Conservation (phyloP, 2,888 invertebrate genomes). For the Leptopilina drosophilae region DNA sequence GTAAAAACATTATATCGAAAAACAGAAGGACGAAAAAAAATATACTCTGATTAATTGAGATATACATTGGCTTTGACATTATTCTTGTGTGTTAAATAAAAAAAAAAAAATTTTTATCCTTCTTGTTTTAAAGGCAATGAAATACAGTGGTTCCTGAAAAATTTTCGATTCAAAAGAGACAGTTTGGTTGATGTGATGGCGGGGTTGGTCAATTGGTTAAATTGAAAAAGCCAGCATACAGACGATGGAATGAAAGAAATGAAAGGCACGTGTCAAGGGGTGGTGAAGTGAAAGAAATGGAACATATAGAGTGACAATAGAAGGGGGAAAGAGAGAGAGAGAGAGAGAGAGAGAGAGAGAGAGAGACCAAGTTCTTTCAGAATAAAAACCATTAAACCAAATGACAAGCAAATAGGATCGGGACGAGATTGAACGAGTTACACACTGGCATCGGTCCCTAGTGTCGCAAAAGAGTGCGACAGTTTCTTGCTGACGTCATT, state of each 20-base stretch:
- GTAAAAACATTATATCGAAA: no score
- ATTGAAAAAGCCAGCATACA: slow-evolving; percentile 11
- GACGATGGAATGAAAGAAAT: slow-evolving; percentile 18
- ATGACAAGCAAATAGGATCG: slow-evolving; percentile 48
- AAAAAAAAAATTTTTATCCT: no score
- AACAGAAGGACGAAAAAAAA: no score
- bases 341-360: no score
- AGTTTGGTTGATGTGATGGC: not conserved
- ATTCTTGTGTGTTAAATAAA: no score
- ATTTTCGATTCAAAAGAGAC: not conserved
- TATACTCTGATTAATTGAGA: no score
- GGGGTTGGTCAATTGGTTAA: slow-evolving; percentile 23
- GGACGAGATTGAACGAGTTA: slow-evolving; percentile 44
- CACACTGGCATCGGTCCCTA: slow-evolving; percentile 43
- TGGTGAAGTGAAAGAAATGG: slow-evolving; percentile 36
- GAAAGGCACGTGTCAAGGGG: slow-evolving; percentile 40
- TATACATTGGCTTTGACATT: no score
- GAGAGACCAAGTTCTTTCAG: slow-evolving; percentile 13
- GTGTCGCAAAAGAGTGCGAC: slow-evolving; percentile 43
- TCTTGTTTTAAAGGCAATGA: not conserved
- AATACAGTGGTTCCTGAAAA: not conserved
- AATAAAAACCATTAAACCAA: slow-evolving; percentile 40
- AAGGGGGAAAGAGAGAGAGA: no score
- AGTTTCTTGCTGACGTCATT: slow-evolving; percentile 47
- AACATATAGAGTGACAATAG: slow-evolving; percentile 35